phyloP scores from a whole-genome alignment of 2,888 invertebrate genomes.

The Monopis laevigella region DNA sequence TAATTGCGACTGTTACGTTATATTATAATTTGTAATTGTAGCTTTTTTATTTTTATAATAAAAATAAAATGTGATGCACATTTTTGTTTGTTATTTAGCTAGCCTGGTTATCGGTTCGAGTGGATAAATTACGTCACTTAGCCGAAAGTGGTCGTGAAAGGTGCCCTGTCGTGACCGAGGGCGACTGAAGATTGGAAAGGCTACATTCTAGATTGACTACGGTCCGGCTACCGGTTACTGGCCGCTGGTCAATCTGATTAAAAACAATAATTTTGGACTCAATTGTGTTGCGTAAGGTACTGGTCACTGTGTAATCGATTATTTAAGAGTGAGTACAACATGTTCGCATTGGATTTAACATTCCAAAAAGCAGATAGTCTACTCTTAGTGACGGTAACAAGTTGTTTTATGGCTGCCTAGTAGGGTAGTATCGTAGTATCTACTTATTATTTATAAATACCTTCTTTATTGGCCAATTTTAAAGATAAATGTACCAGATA shows the following conservation, averaged over 20 bases:
- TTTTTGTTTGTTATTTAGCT: conserved; percentile 33
- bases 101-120: conserved; percentile 2
- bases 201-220: conserved; percentile 12
- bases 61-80: conserved; percentile 48
- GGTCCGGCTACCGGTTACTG: conserved; percentile 5
- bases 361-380: too few relatives aligned
- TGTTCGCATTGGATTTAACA: too few relatives aligned
- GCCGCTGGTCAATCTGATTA: not conserved
- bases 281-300: not conserved
- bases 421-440: too few relatives aligned
- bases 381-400: too few relatives aligned
- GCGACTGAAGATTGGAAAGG: conserved; percentile 17
- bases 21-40: conserved; percentile 38
- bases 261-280: conserved; percentile 5
- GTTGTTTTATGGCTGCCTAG: too few relatives aligned
- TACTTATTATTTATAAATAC: too few relatives aligned
- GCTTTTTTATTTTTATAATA: conserved; percentile 61
- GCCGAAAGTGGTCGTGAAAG: conserved; percentile 59
- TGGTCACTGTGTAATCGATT: too few relatives aligned
- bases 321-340: too few relatives aligned
- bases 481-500: too few relatives aligned
- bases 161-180: conserved; percentile 35
- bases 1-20: conserved; percentile 57
- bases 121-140: conserved; percentile 8
- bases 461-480: too few relatives aligned